A percentile compares a stretch with the other conserved stretches of the same genome.
phyloP scores from a whole-genome alignment of 1,140 invertebrate genomes.

The Chelonus insularis region DNA sequence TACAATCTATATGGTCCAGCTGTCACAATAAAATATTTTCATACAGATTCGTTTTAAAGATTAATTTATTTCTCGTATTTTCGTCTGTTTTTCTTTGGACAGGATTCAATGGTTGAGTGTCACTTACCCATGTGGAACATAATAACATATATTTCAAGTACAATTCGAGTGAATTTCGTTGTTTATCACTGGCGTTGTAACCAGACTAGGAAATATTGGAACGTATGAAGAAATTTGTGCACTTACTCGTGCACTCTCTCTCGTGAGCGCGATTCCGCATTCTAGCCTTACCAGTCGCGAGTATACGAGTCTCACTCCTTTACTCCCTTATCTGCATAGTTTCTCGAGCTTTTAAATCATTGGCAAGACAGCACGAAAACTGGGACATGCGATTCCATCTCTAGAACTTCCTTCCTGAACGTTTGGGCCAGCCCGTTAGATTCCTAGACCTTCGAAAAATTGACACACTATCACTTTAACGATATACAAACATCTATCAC shows the following conservation, averaged over 20 bases:
- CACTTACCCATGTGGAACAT: slow-evolving; percentile 17
- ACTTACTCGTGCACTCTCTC: slow-evolving; percentile 3
- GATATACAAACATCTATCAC: background rate
- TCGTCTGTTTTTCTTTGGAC: slow-evolving; percentile 9
- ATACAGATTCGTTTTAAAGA: background rate
- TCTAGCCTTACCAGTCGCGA: background rate
- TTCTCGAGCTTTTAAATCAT: slow-evolving; percentile 29
- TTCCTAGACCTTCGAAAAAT: slow-evolving; percentile 15
- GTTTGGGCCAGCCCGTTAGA: slow-evolving; percentile 9
- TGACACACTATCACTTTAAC: background rate
- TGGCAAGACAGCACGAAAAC: slow-evolving; percentile 28
- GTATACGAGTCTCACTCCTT: background rate
- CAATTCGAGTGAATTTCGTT: slow-evolving; percentile 19
- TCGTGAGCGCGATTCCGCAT: slow-evolving; percentile 12
- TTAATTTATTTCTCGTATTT: slow-evolving; percentile 11
- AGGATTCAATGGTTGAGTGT: slow-evolving; percentile 15
- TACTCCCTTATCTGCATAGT: slow-evolving; percentile 28
- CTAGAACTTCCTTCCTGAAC: slow-evolving; percentile 9
- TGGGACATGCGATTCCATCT: slow-evolving; percentile 28
- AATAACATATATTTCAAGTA: slow-evolving; percentile 20
- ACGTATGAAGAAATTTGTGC: slow-evolving; percentile 12
- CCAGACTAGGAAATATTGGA: slow-evolving; percentile 12
- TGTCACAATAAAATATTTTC: too few relatives aligned
- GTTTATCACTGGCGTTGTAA: slow-evolving; percentile 6
- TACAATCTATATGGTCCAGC: too few relatives aligned